Percentiles rank a stretch among this genome's conserved stretches.
phyloP scores from a whole-genome alignment of 2,797 vertebrate species.

The Pristis pectinata region DNA sequence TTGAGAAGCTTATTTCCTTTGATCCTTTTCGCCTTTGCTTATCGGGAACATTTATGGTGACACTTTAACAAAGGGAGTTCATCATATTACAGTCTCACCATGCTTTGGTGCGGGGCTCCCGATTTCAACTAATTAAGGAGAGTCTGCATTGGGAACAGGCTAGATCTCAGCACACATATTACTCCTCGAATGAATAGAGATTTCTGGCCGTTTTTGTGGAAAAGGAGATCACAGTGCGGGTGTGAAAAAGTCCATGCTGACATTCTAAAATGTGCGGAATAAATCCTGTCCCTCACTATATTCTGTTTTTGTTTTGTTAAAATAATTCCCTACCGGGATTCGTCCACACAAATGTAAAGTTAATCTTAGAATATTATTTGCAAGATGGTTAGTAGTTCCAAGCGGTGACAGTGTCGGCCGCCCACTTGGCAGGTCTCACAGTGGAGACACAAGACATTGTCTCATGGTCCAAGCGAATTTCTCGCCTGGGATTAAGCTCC shows the following conservation, averaged over 20 bases:
- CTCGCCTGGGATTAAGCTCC: neutral
- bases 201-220: constrained; percentile 54
- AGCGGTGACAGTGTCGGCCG: no score
- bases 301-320: neutral
- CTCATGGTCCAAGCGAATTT: neutral
- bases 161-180: constrained; percentile 56
- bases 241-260: neutral
- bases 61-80: constrained; percentile 75
- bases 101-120: constrained; percentile 64
- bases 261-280: neutral
- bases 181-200: constrained; percentile 58
- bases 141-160: constrained; percentile 66
- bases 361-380: neutral
- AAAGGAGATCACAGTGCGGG: constrained; percentile 48
- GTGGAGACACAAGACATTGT: no score
- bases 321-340: neutral
- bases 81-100: constrained; percentile 68
- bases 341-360: neutral
- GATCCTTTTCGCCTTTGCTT: constrained; percentile 70
- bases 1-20: constrained; percentile 72
- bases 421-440: neutral
- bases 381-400: neutral
- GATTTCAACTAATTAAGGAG: constrained; percentile 79
- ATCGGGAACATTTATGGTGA: constrained; percentile 84
- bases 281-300: neutral